These are phyloP conservation scores for Pyxicephalus adspersus DNA, from an alignment of 2,113 vertebrate genomes.

Conservation along the genomic window DNA sequence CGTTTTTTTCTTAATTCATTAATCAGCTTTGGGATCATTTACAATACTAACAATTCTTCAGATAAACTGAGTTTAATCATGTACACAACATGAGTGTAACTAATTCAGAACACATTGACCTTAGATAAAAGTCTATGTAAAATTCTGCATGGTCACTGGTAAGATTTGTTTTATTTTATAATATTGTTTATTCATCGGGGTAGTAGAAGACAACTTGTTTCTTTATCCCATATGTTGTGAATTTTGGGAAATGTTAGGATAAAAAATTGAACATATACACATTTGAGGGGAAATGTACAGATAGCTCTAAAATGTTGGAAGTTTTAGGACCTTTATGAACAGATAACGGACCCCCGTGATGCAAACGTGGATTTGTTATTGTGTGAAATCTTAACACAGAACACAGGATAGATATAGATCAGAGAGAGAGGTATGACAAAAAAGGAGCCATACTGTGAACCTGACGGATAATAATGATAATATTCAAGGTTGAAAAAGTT, in stretches of 20 bases:
- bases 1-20: too few relatives aligned
- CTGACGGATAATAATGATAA: too few relatives aligned
- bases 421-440: too few relatives aligned
- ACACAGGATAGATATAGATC: too few relatives aligned
- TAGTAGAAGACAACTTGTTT: not conserved
- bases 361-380: not conserved
- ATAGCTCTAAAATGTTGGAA: too few relatives aligned
- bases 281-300: not conserved
- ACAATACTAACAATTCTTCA: not conserved
- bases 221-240: conserved; percentile 23
- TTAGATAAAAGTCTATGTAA: not conserved
- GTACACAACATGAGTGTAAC: not conserved
- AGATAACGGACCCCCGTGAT: not conserved
- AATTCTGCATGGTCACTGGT: not conserved
- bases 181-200: not conserved
- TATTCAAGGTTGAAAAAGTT: too few relatives aligned
- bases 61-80: not conserved
- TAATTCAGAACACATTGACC: not conserved
- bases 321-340: not conserved
- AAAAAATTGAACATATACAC: not conserved
- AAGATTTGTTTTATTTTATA: conserved; percentile 9
- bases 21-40: too few relatives aligned
- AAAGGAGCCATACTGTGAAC: too few relatives aligned
- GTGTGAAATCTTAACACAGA: too few relatives aligned
- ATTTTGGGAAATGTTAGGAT: not conserved